Evolutionary conservation across 2,797 vertebrate genomes (phyloP).

Genomic region (Clamator glandarius): DNA sequence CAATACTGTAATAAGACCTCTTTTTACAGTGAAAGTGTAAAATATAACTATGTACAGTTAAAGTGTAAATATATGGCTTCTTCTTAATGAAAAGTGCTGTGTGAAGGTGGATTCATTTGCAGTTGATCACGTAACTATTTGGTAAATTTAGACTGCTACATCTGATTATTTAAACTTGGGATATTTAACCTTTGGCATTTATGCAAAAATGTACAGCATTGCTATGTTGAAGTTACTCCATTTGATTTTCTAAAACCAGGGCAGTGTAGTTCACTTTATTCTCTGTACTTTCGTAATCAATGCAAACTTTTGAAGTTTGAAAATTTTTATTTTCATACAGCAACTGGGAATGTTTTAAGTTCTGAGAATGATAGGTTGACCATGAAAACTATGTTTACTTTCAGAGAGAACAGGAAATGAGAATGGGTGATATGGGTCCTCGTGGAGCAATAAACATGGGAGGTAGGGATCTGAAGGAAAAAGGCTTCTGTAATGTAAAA

Average conservation of each 20-base stretch:
- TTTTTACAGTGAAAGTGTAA: not conserved
- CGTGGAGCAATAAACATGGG: slow-evolving; percentile 98
- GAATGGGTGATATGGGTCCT: slow-evolving; percentile 98
- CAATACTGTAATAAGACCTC: not conserved
- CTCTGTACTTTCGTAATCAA: not conserved
- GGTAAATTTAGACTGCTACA: not conserved
- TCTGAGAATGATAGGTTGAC: slow-evolving; percentile 82
- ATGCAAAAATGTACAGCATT: not conserved
- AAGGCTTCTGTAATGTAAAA: slow-evolving; percentile 72
- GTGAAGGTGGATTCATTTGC: not conserved
- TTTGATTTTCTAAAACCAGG: not conserved
- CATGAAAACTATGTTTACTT: slow-evolving; percentile 91
- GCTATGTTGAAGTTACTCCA: not conserved
- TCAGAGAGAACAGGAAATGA: slow-evolving; percentile 99
- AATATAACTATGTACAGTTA: not conserved
- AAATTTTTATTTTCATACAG: slow-evolving; percentile 25
- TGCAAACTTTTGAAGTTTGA: not conserved
- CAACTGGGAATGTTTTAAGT: slow-evolving; percentile 74
- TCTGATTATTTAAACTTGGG: not conserved
- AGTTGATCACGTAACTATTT: not conserved
- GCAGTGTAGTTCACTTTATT: not conserved
- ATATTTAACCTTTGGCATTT: not conserved
- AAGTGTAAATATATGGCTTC: not conserved
- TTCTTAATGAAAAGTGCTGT: not conserved
- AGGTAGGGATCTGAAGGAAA: slow-evolving; percentile 92